Evolutionary conservation across 2,113 vertebrate species (phyloP), one percentile per base, ranked within the genome.

Genomic region (Brachionichthys hirsutus): DNA sequence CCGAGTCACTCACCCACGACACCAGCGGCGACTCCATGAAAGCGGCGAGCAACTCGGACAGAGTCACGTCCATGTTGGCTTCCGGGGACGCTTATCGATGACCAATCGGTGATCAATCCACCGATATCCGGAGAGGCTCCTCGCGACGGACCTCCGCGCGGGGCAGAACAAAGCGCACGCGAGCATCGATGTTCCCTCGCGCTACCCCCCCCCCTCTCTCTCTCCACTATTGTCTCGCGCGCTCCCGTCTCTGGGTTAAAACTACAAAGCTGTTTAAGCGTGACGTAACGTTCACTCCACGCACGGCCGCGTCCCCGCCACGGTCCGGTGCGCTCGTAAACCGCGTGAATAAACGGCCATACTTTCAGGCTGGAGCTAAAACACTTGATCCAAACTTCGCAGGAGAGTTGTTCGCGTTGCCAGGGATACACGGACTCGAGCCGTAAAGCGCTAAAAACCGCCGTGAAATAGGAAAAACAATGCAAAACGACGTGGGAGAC

Each of bases 1-100:
- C 3, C 24, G 24, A 8, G 24, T 30, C 24, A 89, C 87, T 84
- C 40, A 89, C 87, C 87, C 87, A 89, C 53, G 68, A 14, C 77
- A 88, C 87, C 54, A 89, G 82, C 22, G 87, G 87, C 0, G 87
- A 84, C 70, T 89, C 84, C 84, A 89, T 81, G 65, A 89, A 89
- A 16, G 79, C 20, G 47, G 71, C 79, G 78, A 89, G 62, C 3
- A 87, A 46, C 60, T 89, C 84, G 44, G 87, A 89, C 64, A 89
- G 71, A 43, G 87, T 87, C 49, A 77, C 81, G 2, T 89, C 84
- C 87, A 89, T 89, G 66, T 44, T 46, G 16, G 51, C 60, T 41
- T 44, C 45, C 9, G 2, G 20, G 11, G 35, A 36, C 40, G 45
- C 24, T 19, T 13, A 34, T 38, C 6, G 19, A 15, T 74, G 45